These are phyloP conservation scores for Cremastobaeus sp. DNA, from an alignment of 2,888 invertebrate species.

Conservation along the genomic window DNA sequence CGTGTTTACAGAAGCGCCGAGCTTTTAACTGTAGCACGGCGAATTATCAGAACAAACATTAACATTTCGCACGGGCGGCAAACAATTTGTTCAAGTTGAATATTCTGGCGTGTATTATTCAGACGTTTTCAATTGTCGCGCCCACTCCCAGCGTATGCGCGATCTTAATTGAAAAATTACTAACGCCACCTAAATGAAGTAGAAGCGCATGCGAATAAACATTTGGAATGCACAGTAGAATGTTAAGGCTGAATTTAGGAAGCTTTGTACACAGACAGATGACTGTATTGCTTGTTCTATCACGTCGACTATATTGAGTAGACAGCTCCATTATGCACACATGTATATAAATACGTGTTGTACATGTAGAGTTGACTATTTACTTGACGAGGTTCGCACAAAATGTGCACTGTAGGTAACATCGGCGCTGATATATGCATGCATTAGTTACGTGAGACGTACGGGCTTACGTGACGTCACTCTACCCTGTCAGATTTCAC, in stretches of 20 bases:
- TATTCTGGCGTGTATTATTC: slow-evolving; percentile 23
- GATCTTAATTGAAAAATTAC: slow-evolving; percentile 56
- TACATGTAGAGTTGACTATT: slow-evolving; percentile 64
- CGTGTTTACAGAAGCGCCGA: slow-evolving; percentile 20
- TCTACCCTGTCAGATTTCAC: slow-evolving; percentile 66
- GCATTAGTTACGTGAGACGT: slow-evolving; percentile 70
- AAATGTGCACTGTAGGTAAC: slow-evolving; percentile 63
- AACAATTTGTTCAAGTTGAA: slow-evolving; percentile 27
- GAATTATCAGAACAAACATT: slow-evolving; percentile 31
- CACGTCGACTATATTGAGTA: slow-evolving; percentile 62
- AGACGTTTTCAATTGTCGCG: slow-evolving; percentile 26
- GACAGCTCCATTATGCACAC: slow-evolving; percentile 63
- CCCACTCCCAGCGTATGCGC: background rate
- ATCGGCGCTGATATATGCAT: slow-evolving; percentile 68
- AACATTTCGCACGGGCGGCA: slow-evolving; percentile 10
- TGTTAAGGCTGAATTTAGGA: slow-evolving; percentile 60
- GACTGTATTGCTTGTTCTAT: slow-evolving; percentile 63
- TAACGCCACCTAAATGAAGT: slow-evolving; percentile 43
- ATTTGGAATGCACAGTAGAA: slow-evolving; percentile 56
- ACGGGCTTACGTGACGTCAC: slow-evolving; percentile 67
- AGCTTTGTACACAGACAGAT: slow-evolving; percentile 61
- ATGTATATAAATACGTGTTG: slow-evolving; percentile 63
- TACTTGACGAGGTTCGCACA: slow-evolving; percentile 63
- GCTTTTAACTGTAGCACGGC: slow-evolving; percentile 31
- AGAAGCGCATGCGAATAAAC: slow-evolving; percentile 51